phyloP scores from a whole-genome alignment of 2,113 vertebrate species.

The Misgurnus mizolepis region DNA sequence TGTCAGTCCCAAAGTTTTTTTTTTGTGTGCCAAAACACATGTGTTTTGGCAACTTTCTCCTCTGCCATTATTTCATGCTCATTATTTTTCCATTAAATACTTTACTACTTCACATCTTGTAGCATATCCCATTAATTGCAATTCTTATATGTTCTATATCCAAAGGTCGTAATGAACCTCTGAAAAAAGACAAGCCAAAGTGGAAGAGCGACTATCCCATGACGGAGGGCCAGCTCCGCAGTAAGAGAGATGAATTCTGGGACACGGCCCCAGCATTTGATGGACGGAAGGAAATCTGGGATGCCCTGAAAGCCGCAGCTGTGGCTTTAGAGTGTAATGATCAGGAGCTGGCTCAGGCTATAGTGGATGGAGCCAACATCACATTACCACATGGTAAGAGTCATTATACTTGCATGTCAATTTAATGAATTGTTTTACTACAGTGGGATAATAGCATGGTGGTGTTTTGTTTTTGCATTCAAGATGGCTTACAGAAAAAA shows the following conservation, averaged over 20 bases:
- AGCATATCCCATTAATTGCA: not conserved
- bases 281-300: constrained; percentile 99
- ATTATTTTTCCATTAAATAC: not conserved
- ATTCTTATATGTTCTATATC: not conserved
- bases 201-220: constrained; percentile 99
- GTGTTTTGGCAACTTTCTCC: not conserved
- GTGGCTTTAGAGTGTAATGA: constrained; percentile 91
- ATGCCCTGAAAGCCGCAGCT: constrained; percentile 92
- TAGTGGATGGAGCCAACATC: constrained; percentile 95
- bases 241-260: constrained; percentile 99
- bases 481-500: too few relatives aligned
- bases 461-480: too few relatives aligned
- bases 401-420: not conserved
- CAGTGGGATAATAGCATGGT: too few relatives aligned
- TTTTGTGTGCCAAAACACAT: too few relatives aligned
- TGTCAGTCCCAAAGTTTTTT: not conserved
- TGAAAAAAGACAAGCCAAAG: constrained; percentile 94
- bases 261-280: constrained; percentile 96
- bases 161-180: constrained; percentile 89
- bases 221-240: constrained; percentile 95
- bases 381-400: constrained; percentile 94
- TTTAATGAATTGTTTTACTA: not conserved
- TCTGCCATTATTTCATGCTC: not conserved
- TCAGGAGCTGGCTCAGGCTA: constrained; percentile 94
- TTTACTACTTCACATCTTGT: not conserved